A percentile compares a stretch with the other conserved stretches of the same genome.
Conservation (phyloP, 1,140 invertebrate species). For the Neodiprion lecontei region DNA sequence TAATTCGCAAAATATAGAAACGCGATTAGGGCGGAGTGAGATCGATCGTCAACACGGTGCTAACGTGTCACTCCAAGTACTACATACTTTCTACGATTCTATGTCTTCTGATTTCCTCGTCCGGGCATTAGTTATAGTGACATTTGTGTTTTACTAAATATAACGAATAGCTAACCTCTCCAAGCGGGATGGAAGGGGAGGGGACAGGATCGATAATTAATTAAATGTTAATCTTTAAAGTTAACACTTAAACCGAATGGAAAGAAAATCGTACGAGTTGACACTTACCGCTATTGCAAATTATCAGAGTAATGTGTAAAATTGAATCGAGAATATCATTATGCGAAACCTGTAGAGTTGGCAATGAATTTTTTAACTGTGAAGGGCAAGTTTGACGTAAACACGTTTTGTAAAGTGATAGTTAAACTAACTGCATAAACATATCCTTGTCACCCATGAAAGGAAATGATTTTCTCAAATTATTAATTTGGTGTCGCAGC, state of each 20-base stretch:
- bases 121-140: conserved; percentile 26
- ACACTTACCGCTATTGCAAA: neutral
- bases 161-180: conserved; percentile 39
- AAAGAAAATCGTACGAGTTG: neutral
- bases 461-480: neutral
- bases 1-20: no score
- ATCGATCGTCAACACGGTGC: neutral
- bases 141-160: conserved; percentile 25
- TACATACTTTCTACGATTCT: neutral
- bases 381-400: neutral
- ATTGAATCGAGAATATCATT: neutral
- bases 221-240: conserved; percentile 24
- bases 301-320: neutral
- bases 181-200: conserved; percentile 50
- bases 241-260: neutral
- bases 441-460: neutral
- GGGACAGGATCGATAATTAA: conserved; percentile 42
- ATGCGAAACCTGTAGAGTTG: neutral
- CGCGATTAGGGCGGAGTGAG: neutral
- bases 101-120: conserved; percentile 5
- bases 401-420: neutral
- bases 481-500: neutral
- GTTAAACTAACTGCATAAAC: no score
- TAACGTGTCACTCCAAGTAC: neutral
- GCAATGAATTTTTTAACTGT: no score